Evolutionary conservation across 2,888 invertebrate species (phyloP), one percentile per base, ranked within the genome.

Genomic region (Plagodis pulveraria): DNA sequence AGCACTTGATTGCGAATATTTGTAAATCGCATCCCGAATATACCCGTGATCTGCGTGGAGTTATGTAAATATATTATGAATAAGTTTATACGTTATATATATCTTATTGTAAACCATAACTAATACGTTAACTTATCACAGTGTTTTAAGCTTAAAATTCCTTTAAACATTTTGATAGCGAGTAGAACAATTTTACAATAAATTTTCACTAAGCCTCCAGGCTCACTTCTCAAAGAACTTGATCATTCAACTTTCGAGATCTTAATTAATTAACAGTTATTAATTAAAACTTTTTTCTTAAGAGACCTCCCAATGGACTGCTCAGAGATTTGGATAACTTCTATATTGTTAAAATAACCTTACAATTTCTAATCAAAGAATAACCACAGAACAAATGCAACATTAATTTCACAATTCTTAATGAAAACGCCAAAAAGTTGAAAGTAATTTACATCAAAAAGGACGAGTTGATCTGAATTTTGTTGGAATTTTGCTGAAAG

Each of bases 361-460:
- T 33, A 8, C 46, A 46, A 22, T 51, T 54, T 56, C 44, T 52
- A 52, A 61, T 56, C 52, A 60, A 45, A 57, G 40, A 43, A 49
- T 51, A 22, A 69, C 73, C 73, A 73, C 68, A 58, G 65, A 60
- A 63, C 70, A 70, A 69, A 70, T 71, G 71, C 73, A 74, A 72
- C 73, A 76, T 80, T 80, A 76, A 84, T 83, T 22, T 76, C 76
- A 72, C 74, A 77, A 77, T 76, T 73, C 77, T 77, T 83, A 82
- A 84, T 81, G 83, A 83, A 84, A 85, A 81, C 78, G 77, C 72
- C 76, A 76, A 74, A 82, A 84, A 81, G 58, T 58, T 82, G 77
- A 62, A 77, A 80, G 77, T 78, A 80, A 86, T 86, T 84, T 84
- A 79, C 86, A 85, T 84, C 77, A 81, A 80, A 85, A 82, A 80